These are phyloP conservation scores for Trachops cirrhosus DNA, from an alignment of 2,797 vertebrate species.

Conservation along the genomic window DNA sequence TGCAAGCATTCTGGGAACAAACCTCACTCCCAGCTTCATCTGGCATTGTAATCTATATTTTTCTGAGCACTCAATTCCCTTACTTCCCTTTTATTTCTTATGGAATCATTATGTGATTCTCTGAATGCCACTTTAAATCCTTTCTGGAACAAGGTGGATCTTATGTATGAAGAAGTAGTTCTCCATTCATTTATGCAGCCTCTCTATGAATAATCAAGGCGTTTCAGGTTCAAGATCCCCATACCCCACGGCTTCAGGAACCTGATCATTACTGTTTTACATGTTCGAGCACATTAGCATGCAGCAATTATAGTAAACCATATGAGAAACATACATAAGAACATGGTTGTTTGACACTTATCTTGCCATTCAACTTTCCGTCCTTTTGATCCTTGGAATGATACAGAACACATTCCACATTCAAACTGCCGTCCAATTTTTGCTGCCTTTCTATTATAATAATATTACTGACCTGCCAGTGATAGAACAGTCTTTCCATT, in stretches of 20 bases:
- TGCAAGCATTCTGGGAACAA: not conserved
- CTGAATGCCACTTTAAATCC: not conserved
- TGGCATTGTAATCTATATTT: not conserved
- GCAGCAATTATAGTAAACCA: not conserved
- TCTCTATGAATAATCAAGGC: not conserved
- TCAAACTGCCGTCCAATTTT: not conserved
- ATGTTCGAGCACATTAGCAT: not conserved
- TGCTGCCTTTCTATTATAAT: not conserved
- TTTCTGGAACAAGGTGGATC: not conserved
- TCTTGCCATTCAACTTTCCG: not conserved
- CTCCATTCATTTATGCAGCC: not conserved
- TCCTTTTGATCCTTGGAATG: not conserved
- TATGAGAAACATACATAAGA: not conserved
- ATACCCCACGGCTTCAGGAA: not conserved
- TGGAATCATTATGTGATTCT: not conserved
- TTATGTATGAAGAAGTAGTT: not conserved
- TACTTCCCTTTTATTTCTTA: not conserved
- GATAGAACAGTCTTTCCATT: not conserved
- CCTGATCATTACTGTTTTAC: not conserved
- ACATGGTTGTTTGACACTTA: not conserved
- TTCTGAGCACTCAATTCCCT: not conserved
- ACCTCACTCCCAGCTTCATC: not conserved
- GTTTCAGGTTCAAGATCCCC: not conserved
- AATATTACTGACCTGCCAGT: not conserved
- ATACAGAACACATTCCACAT: not conserved